phyloP scores from a whole-genome alignment of 2,888 invertebrate species.

The Acleris cristana region DNA sequence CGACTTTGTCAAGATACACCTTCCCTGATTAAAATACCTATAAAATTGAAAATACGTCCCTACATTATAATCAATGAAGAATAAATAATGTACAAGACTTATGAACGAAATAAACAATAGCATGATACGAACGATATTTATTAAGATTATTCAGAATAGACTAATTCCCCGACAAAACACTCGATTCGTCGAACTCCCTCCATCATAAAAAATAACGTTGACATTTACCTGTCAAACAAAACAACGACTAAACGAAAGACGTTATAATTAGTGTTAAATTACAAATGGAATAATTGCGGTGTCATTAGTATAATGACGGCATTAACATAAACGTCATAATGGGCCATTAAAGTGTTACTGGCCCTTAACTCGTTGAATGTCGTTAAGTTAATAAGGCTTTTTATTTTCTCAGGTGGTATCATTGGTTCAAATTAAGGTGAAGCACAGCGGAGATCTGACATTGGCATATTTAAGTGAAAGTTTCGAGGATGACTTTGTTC shows the following conservation, averaged over 20 bases:
- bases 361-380: conserved; percentile 28
- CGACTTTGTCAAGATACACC: no score
- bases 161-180: no score
- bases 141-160: no score
- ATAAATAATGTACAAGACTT: no score
- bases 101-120: no score
- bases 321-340: conserved; percentile 36
- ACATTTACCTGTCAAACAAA: conserved; percentile 11
- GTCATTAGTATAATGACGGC: conserved; percentile 28
- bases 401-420: conserved; percentile 14
- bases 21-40: no score
- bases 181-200: not conserved
- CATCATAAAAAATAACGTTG: conserved; percentile 1
- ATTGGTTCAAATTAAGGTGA: not conserved
- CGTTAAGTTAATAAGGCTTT: conserved; percentile 20
- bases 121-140: no score
- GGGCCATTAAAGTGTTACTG: conserved; percentile 33
- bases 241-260: conserved; percentile 31
- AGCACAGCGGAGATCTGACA: no score
- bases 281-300: conserved; percentile 32
- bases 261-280: conserved; percentile 33
- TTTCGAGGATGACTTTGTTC: no score
- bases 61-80: no score
- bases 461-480: no score
- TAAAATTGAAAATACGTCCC: no score